phyloP scores from a whole-genome alignment of 1,140 invertebrate genomes.

The Hydropsyche tenuis region DNA sequence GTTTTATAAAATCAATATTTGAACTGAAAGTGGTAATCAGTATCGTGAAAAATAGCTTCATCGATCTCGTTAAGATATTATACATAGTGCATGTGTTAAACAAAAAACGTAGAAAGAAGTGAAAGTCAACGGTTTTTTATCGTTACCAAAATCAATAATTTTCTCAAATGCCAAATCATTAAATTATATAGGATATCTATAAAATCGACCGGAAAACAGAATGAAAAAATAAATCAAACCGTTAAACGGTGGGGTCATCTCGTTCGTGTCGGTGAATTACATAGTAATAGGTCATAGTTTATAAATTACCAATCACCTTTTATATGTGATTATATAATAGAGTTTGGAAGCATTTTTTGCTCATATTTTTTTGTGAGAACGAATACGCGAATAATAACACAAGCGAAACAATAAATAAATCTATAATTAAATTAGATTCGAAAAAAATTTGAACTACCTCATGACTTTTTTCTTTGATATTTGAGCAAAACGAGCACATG shows the following conservation, averaged over 20 bases:
- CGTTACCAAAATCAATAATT: slow-evolving; percentile 6
- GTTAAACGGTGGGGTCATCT: neutral
- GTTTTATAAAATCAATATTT: slow-evolving; percentile 4
- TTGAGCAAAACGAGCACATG: slow-evolving; percentile 32
- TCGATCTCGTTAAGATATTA: slow-evolving; percentile 21
- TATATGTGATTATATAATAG: neutral
- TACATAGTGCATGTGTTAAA: neutral
- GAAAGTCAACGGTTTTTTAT: slow-evolving; percentile 11
- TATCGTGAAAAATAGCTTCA: slow-evolving; percentile 17
- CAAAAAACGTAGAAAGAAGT: slow-evolving; percentile 10
- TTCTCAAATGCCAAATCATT: slow-evolving; percentile 17
- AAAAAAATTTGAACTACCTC: slow-evolving; percentile 7
- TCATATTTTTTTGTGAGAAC: no score
- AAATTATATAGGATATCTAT: slow-evolving; percentile 10
- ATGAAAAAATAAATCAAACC: slow-evolving; percentile 8
- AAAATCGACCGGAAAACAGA: slow-evolving; percentile 1
- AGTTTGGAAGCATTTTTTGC: neutral
- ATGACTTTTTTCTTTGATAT: slow-evolving; percentile 21
- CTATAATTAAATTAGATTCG: neutral
- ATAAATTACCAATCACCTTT: neutral
- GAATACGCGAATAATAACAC: neutral
- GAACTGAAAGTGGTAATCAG: neutral
- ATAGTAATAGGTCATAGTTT: slow-evolving; percentile 20
- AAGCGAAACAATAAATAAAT: neutral
- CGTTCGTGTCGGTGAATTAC: neutral